phyloP scores from a whole-genome alignment of 2,113 vertebrate genomes.

The Cairina moschata region DNA sequence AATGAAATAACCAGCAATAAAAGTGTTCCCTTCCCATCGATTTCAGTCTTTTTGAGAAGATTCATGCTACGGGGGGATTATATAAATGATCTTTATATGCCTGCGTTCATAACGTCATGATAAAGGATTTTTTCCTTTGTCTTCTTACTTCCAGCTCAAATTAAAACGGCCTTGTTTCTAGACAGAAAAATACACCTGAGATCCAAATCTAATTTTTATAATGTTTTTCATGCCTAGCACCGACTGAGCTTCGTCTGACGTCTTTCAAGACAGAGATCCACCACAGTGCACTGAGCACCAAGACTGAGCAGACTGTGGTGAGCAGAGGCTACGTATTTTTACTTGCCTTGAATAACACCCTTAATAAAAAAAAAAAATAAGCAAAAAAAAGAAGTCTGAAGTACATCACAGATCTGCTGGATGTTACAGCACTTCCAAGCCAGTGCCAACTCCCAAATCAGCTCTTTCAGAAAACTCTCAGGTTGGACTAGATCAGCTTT shows the following conservation, averaged over 20 bases:
- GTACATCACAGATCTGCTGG: neutral
- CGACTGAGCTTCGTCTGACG: constrained; percentile 24
- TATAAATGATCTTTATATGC: neutral
- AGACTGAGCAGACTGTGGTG: accelerated
- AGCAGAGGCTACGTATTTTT: neutral
- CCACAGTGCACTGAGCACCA: neutral
- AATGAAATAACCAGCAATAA: neutral
- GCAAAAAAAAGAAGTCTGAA: neutral
- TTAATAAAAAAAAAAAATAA: neutral
- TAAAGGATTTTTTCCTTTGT: constrained; percentile 34
- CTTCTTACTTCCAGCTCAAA: constrained; percentile 47
- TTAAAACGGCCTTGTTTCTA: constrained; percentile 46
- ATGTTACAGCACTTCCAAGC: neutral
- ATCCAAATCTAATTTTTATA: neutral
- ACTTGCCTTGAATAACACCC: neutral
- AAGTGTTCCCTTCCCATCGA: neutral
- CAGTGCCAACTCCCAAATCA: neutral
- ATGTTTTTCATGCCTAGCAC: constrained; percentile 50
- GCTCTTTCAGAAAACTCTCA: neutral
- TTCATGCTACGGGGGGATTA: neutral
- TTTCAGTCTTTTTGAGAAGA: neutral
- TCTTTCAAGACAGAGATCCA: neutral
- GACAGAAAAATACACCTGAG: constrained; percentile 52
- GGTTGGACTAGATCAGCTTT: neutral
- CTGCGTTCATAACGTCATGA: neutral